Evolutionary conservation across 2,797 vertebrate species (phyloP).

Genomic region (Phylloscopus collybita): DNA sequence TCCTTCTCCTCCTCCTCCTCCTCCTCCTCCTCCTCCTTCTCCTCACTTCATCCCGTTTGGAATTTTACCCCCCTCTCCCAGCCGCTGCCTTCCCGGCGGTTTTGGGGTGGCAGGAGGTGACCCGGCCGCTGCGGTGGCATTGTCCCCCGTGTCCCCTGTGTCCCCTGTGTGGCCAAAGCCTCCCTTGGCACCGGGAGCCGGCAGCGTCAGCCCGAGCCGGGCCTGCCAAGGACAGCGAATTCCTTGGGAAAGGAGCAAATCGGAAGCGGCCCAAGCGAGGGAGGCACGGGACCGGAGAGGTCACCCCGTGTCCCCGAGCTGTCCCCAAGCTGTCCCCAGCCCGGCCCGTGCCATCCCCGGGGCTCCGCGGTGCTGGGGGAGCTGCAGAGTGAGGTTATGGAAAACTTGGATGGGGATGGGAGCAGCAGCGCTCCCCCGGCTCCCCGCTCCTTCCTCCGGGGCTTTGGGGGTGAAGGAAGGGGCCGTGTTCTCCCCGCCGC

Average conservation of each 20-base stretch:
- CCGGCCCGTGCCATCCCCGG: neutral
- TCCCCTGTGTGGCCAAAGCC: neutral
- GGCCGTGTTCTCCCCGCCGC: neutral
- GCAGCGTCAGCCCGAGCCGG: neutral
- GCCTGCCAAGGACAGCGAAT: constrained; percentile 59
- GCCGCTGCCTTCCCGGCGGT: fast-evolving
- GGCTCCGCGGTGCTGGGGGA: neutral
- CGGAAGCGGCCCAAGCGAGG: constrained; percentile 24
- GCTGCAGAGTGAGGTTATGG: neutral
- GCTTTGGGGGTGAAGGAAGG: neutral
- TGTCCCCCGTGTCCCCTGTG: fast-evolving
- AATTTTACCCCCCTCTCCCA: neutral
- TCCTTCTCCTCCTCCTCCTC: too few species aligned
- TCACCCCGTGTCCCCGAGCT: neutral
- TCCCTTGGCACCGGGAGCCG: neutral
- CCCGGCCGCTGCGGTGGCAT: neutral
- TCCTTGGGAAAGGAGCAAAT: constrained; percentile 53
- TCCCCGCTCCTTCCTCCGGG: neutral
- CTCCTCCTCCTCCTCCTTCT: neutral
- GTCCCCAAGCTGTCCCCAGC: neutral
- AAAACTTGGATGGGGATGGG: neutral
- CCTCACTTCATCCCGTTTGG: neutral
- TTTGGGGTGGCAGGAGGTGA: neutral
- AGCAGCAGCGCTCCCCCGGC: neutral
- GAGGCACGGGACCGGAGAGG: constrained; percentile 50